These are phyloP conservation scores for Pogonophryne albipinna DNA, from an alignment of 2,797 vertebrate genomes.

Conservation along the genomic window DNA sequence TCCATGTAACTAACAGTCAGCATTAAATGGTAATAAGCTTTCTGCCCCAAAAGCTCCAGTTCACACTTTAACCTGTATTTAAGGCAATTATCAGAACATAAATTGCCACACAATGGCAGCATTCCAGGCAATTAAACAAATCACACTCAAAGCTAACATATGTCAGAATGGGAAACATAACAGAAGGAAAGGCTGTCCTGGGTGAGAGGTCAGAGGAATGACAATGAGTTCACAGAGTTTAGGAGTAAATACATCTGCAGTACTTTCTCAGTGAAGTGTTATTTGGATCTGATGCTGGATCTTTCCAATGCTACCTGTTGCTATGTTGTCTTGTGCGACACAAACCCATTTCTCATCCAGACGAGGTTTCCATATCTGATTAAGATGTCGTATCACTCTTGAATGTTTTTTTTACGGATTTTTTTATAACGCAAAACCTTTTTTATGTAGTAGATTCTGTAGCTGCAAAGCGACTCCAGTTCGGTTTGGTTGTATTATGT, in stretches of 20 bases:
- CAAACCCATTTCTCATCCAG: conserved; percentile 34
- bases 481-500: conserved; percentile 46
- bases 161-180: conserved; percentile 25
- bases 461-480: conserved; percentile 7
- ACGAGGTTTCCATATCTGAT: conserved; percentile 43
- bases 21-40: conserved; percentile 56
- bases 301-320: conserved; percentile 37
- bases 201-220: conserved; percentile 44
- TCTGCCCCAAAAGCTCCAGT: conserved; percentile 30
- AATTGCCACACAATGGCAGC: conserved; percentile 55
- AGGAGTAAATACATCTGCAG: conserved; percentile 9
- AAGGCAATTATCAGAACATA: conserved; percentile 69
- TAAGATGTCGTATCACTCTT: conserved; percentile 23
- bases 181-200: conserved; percentile 38
- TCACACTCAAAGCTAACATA: conserved; percentile 43
- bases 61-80: conserved; percentile 68
- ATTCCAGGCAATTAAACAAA: conserved; percentile 70
- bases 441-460: conserved; percentile 5
- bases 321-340: conserved; percentile 23
- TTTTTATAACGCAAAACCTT: conserved; percentile 13
- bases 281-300: background rate
- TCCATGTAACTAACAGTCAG: conserved; percentile 46
- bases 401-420: conserved; percentile 14
- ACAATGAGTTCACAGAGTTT: background rate
- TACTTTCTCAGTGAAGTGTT: conserved; percentile 19